Conservation (phyloP, 2,888 invertebrate genomes). For the Hypselothyrea guttata region DNA sequence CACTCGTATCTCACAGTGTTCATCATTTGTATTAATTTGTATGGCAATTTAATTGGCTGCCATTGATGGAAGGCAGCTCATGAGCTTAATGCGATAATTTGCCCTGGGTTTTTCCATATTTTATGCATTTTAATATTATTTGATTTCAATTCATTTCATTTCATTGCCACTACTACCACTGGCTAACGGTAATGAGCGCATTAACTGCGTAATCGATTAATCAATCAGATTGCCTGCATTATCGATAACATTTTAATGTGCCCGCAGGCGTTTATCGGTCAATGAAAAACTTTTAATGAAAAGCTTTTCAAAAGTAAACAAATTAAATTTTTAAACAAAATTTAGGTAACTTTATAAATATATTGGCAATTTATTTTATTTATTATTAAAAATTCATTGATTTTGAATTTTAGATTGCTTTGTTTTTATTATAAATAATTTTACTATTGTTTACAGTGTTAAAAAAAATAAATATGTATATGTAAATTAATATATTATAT, state of each 20-base stretch:
- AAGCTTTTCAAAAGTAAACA: too few relatives aligned
- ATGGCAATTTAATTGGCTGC: slow-evolving; percentile 71
- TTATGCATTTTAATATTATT: slow-evolving; percentile 11
- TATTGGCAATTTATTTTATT: too few relatives aligned
- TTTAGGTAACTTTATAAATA: too few relatives aligned
- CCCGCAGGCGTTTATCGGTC: slow-evolving; percentile 5
- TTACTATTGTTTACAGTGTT: background rate
- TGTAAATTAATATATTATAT: background rate
- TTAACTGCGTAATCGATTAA: slow-evolving; percentile 8
- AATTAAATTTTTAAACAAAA: too few relatives aligned
- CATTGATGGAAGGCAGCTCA: slow-evolving; percentile 57
- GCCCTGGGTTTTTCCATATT: slow-evolving; percentile 34
- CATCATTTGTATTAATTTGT: slow-evolving; percentile 75
- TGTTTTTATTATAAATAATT: too few relatives aligned
- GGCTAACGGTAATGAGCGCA: slow-evolving; percentile 24
- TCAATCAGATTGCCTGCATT: slow-evolving; percentile 1
- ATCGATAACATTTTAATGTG: slow-evolving; percentile 9
- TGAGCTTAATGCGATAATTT: slow-evolving; percentile 71
- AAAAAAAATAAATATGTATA: background rate
- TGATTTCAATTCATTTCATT: slow-evolving; percentile 15
- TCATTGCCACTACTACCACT: slow-evolving; percentile 10
- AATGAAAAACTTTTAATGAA: too few relatives aligned
- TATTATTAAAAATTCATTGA: too few relatives aligned
- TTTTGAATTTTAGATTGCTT: too few relatives aligned
- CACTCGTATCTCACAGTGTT: too few relatives aligned